Evolutionary conservation across 2,797 vertebrate genomes (phyloP).

Genomic region (Pampus argenteus): DNA sequence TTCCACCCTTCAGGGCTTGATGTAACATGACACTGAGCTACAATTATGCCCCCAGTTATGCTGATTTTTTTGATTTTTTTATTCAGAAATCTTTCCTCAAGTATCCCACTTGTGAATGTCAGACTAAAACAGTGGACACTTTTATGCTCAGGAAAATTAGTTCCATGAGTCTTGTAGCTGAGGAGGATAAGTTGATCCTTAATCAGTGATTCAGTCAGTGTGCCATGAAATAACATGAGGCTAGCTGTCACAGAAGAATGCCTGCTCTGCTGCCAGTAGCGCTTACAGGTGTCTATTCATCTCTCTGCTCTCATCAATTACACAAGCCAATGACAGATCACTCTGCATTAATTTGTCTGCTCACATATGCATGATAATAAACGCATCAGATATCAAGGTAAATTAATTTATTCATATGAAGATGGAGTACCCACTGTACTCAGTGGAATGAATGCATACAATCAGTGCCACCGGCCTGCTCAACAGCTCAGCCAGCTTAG

Average conservation of each 20-base stretch:
- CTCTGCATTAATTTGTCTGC: conserved; percentile 70
- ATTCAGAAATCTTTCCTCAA: conserved; percentile 6
- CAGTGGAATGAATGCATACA: conserved; percentile 68
- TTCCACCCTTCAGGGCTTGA: conserved; percentile 35
- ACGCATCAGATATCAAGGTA: conserved; percentile 79
- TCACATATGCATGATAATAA: conserved; percentile 76
- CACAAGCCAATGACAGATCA: conserved; percentile 75
- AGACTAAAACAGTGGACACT: conserved; percentile 17
- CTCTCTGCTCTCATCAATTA: conserved; percentile 78
- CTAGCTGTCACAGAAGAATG: conserved; percentile 67
- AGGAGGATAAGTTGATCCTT: conserved; percentile 55
- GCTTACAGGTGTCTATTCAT: conserved; percentile 76
- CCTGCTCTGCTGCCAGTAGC: conserved; percentile 63
- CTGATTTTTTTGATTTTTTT: background rate
- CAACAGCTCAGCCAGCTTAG: conserved; percentile 43
- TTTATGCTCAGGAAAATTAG: conserved; percentile 33
- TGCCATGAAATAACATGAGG: conserved; percentile 71
- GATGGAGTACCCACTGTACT: conserved; percentile 73
- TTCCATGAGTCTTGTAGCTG: conserved; percentile 35
- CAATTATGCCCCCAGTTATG: conserved; percentile 19
- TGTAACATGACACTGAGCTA: conserved; percentile 10
- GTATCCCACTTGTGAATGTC: background rate
- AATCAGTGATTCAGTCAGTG: conserved; percentile 70
- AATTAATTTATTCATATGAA: conserved; percentile 84
- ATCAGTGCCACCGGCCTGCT: conserved; percentile 41